Evolutionary conservation across 92 coral and sea anemone genomes (phyloP).

Genomic region (Scolanthus callimorphus): DNA sequence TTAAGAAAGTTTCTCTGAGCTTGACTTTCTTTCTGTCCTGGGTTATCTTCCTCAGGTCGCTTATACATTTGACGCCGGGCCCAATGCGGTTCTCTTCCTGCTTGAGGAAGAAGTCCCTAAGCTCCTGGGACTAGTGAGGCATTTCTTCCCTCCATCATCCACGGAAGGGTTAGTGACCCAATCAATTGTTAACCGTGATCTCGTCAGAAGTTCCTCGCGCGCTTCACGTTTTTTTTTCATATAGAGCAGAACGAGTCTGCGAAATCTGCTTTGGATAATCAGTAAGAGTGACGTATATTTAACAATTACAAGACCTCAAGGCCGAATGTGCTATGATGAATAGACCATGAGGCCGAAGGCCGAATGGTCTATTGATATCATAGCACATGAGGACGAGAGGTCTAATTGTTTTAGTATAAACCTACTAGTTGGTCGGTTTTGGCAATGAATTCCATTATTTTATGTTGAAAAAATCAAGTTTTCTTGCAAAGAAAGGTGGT

Average conservation of each 20-base stretch:
- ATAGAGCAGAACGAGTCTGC: background rate
- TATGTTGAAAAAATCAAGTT: too few species aligned
- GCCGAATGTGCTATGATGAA: too few species aligned
- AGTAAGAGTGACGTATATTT: too few species aligned
- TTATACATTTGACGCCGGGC: constrained; percentile 97
- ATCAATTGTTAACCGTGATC: background rate
- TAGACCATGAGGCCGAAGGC: too few species aligned
- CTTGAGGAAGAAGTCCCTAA: constrained; percentile 54
- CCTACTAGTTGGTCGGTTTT: too few species aligned
- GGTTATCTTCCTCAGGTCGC: constrained; percentile 84
- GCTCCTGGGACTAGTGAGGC: constrained; percentile 42
- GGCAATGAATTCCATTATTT: too few species aligned
- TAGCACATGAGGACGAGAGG: too few species aligned
- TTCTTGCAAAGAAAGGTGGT: too few species aligned
- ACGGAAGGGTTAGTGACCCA: constrained; percentile 33
- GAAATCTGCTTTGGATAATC: background rate
- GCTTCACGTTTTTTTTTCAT: background rate
- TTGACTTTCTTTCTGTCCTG: background rate
- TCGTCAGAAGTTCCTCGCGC: background rate
- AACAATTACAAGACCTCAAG: too few species aligned
- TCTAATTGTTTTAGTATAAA: too few species aligned
- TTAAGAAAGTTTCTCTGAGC: background rate
- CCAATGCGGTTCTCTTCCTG: constrained; percentile 85
- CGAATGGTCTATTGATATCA: too few species aligned
- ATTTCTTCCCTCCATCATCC: constrained; percentile 58